These are phyloP conservation scores for Coptodon bakossiorum DNA, from an alignment of 2,113 vertebrate genomes.

Conservation along the genomic window DNA sequence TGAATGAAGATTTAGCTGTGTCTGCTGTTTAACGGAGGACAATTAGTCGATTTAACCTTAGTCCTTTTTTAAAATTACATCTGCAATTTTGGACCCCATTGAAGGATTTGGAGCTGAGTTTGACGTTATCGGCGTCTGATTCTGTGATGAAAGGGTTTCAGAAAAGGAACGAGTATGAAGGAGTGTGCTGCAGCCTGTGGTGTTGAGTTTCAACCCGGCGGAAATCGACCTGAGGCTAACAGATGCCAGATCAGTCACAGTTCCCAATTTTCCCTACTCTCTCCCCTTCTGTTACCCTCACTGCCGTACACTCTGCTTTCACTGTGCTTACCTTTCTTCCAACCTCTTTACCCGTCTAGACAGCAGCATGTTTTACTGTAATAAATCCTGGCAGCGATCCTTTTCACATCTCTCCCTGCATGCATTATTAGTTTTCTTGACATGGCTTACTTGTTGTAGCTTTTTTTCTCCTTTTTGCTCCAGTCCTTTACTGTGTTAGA, in stretches of 20 bases:
- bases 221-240: conserved; percentile 67
- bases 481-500: neutral
- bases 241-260: conserved; percentile 75
- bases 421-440: neutral
- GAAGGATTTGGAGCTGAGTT: neutral
- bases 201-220: conserved; percentile 61
- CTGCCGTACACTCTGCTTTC: neutral
- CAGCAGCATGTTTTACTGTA: neutral
- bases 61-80: neutral
- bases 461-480: neutral
- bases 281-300: conserved; percentile 6
- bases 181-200: conserved; percentile 22
- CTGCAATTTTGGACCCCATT: neutral
- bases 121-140: neutral
- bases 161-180: neutral
- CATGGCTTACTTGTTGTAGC: neutral
- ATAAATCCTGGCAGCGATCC: neutral
- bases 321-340: neutral
- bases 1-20: neutral
- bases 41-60: neutral
- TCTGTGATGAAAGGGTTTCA: conserved; percentile 40
- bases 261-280: conserved; percentile 16
- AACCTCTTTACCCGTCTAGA: conserved; percentile 14
- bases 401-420: neutral
- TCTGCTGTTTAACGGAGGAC: neutral